Base-by-base conservation (phyloP, 1,140 invertebrate species). In the Ganaspis sp. region DNA sequence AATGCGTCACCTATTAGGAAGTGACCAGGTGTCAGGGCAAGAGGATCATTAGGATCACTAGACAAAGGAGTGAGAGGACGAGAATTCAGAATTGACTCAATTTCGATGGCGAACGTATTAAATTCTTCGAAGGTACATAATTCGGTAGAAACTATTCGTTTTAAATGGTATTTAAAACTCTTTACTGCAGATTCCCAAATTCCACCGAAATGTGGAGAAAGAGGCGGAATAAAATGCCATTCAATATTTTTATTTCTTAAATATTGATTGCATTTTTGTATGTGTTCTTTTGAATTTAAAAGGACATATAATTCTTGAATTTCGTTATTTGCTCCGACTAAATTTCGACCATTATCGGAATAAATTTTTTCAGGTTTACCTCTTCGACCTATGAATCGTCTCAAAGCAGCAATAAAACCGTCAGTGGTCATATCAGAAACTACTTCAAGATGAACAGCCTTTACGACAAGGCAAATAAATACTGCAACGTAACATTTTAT, bases 271-370 rank as follows among this genome's bases (percentile, higher is more conserved):
- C 40, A 19, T 40, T 37, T 53, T 42, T 40, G 9, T 58, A 15
- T 1, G 58, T 54, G 23, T 37, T 8, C 73, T 1, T n/a, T 11
- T n/a, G n/a, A 34, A 40, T 74, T 12, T 11, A 73, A 49, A 1
- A n/a, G 37, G 4, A 21, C 23, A 42, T 40, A 77, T 4, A 85
- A 21, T n/a, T 81, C 80, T 58, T 72, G 29, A 12, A 83, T 19
- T 26, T 76, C 26, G 9, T 73, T 76, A 38, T 78, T 74, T 0
- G 84, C 84, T n/a, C 87, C 86, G 1, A 84, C 81, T 78, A 89
- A 89, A 70, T 86, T 89, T 17, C 81, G 88, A 9, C 80, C 89
- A 75, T 85, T 86, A 72, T 90, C 88, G 17, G 71, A 84, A 37
- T 80, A 81, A 0, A 89, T 72, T 40, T 76, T 21, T 15, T 70